These are phyloP conservation scores for Polydrusus tereticollis DNA, from an alignment of 2,888 invertebrate species.

Conservation along the genomic window DNA sequence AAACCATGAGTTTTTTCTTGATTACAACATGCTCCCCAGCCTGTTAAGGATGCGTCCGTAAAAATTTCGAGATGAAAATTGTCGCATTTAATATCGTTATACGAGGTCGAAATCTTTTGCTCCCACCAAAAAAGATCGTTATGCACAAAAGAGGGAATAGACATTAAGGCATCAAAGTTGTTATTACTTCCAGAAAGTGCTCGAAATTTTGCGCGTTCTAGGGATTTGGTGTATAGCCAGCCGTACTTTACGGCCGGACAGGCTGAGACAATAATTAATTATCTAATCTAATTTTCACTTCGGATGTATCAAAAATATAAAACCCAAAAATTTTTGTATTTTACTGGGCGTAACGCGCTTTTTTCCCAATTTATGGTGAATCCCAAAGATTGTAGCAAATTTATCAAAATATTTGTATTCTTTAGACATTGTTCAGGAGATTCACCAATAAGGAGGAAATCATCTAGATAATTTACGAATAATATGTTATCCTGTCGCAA, in stretches of 20 bases:
- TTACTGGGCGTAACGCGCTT: neutral
- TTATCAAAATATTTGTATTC: neutral
- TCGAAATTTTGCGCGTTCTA: conserved; percentile 8
- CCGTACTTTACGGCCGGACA: no score
- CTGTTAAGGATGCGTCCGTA: conserved; percentile 45
- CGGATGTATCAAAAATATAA: conserved; percentile 12
- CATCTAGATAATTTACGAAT: neutral
- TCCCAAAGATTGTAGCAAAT: neutral
- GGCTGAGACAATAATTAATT: no score
- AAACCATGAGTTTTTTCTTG: no score
- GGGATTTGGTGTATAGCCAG: neutral
- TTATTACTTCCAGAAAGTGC: neutral
- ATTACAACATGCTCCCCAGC: neutral
- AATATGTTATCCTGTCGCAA: neutral
- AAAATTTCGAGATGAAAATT: conserved; percentile 39
- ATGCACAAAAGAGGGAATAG: neutral
- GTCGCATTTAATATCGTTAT: conserved; percentile 27
- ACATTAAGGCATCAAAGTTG: conserved; percentile 29
- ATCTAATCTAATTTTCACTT: no score
- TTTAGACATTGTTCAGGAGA: neutral
- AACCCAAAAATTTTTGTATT: neutral
- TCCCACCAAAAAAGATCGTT: conserved; percentile 52
- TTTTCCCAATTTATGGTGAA: neutral
- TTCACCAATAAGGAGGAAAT: neutral
- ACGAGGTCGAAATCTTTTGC: no score